Base-by-base conservation (phyloP, 2,888 invertebrate species). In the Archips crataeganus region DNA sequence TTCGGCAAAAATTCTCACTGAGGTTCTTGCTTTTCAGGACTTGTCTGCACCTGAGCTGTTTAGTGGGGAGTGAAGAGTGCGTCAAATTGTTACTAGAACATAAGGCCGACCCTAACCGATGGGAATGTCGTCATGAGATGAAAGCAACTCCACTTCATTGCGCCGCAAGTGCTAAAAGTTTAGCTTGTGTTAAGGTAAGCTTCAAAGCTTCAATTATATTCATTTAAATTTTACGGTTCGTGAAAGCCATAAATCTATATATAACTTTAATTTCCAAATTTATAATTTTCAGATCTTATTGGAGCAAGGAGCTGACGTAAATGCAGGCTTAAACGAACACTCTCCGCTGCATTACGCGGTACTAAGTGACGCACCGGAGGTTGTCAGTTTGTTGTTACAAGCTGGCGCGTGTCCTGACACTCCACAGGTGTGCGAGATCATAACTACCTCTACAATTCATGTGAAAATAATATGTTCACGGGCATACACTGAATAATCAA, bases 281-380 rank as follows among this genome's bases (percentile, higher is more conserved):
- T 57, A 74, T 82, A 77, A 81, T 83, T 81, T 83, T 91, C 93
- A 96, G 89, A 88, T 96, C 79, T 87, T 98, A 76, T 90, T 98
- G 73, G 95, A 95, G 75, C 95, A 96, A 74, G 97, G 97, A 1
- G 98, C 98, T n/a, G 96, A 97, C 80, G 96, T 97, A n/a, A 96
- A 97, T 82, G 97, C 97, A 8, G 97, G 97, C 13, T 91, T 96
- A 65, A 94, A 90, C 70, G 95, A 96, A 70, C 95, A 96, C 77
- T 97, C 97, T 57, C 97, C 98, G 0, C 90, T 98, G 76, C 98
- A 98, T 86, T 98, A 97, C 86, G 98, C 98, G 0, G 97, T 98
- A 68, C 95, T 97, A 78, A 97, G 97, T 82, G 95, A 97, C 82
- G 96, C 96, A 11, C 93, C 95, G 71, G 96, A 97, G 77, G 98